These are phyloP conservation scores for Ormyrus pomaceus DNA, from an alignment of 2,888 invertebrate genomes.

Conservation along the genomic window DNA sequence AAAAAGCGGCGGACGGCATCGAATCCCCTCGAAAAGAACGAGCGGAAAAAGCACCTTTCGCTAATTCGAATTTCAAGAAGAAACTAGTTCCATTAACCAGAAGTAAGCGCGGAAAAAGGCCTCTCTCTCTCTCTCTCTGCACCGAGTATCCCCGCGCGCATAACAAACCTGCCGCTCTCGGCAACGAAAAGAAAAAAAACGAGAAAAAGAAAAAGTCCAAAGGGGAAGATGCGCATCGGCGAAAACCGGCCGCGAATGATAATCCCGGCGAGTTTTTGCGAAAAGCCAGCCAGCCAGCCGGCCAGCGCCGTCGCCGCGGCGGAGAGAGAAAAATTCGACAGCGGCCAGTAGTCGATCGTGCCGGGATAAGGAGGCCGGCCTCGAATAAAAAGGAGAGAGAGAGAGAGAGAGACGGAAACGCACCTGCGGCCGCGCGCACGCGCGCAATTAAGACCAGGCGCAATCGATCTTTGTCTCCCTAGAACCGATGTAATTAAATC, in stretches of 20 bases:
- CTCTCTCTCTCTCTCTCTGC: no score
- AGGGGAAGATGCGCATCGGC: not conserved
- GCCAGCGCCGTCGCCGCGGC: not conserved
- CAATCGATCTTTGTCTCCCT: slow-evolving; percentile 71
- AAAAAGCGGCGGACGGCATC: no score
- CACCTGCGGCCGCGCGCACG: slow-evolving; percentile 43
- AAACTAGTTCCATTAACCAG: not conserved
- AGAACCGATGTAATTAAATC: slow-evolving; percentile 74
- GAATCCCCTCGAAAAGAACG: not conserved
- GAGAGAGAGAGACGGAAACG: slow-evolving; percentile 1
- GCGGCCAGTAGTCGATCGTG: slow-evolving; percentile 53
- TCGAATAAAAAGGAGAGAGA: slow-evolving; percentile 26
- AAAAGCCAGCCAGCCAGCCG: not conserved
- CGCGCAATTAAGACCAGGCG: slow-evolving; percentile 69
- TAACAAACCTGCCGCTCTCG: not conserved
- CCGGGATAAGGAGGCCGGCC: slow-evolving; percentile 49
- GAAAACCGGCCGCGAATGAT: slow-evolving; percentile 32
- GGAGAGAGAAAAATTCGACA: slow-evolving; percentile 54
- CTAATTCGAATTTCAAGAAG: not conserved
- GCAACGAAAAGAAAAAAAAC: not conserved
- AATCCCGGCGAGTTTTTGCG: slow-evolving; percentile 38
- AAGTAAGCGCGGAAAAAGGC: no score
- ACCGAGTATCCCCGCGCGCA: not conserved
- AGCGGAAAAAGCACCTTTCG: not conserved
- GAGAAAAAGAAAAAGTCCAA: not conserved